phyloP scores from a whole-genome alignment of 2,797 vertebrate species.

The Holocentrus rufus region DNA sequence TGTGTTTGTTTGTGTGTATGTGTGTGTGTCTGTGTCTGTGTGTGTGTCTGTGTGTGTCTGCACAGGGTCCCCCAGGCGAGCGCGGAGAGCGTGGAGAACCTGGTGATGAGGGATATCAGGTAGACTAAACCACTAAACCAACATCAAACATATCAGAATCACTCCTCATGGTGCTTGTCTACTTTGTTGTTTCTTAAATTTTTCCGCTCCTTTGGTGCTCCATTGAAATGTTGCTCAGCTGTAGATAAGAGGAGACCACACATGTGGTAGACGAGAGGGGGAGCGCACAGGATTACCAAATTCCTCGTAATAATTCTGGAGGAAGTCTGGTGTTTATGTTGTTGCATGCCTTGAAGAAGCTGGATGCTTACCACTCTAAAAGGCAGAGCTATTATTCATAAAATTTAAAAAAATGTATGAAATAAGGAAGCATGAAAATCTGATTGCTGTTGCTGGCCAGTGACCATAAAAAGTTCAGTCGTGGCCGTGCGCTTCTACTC shows the following conservation, averaged over 20 bases:
- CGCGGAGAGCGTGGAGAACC: slow-evolving; percentile 91
- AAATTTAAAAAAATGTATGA: too few species aligned
- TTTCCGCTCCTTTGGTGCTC: slow-evolving; percentile 13
- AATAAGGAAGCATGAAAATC: too few species aligned
- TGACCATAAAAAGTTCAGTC: too few species aligned
- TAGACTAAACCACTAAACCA: slow-evolving; percentile 68
- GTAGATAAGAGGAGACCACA: slow-evolving; percentile 58
- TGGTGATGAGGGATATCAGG: slow-evolving; percentile 92
- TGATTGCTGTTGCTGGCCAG: too few species aligned
- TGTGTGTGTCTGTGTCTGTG: slow-evolving; percentile 48
- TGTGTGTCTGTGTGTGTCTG: slow-evolving; percentile 69
- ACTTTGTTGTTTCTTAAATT: slow-evolving; percentile 23
- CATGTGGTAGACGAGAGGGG: slow-evolving; percentile 32
- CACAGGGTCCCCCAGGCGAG: slow-evolving; percentile 88
- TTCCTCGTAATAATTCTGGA: slow-evolving; percentile 13
- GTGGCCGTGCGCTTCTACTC: too few species aligned
- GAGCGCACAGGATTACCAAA: slow-evolving; percentile 32
- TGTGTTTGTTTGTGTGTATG: neutral
- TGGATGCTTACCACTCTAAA: slow-evolving; percentile 7
- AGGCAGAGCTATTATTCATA: too few species aligned
- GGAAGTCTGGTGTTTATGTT: slow-evolving; percentile 46
- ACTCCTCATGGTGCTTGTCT: neutral
- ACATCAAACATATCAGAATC: slow-evolving; percentile 21
- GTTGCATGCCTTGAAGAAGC: slow-evolving; percentile 9
- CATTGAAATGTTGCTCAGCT: slow-evolving; percentile 14